phyloP scores from a whole-genome alignment of 2,888 invertebrate species.

The Acheta domesticus region DNA sequence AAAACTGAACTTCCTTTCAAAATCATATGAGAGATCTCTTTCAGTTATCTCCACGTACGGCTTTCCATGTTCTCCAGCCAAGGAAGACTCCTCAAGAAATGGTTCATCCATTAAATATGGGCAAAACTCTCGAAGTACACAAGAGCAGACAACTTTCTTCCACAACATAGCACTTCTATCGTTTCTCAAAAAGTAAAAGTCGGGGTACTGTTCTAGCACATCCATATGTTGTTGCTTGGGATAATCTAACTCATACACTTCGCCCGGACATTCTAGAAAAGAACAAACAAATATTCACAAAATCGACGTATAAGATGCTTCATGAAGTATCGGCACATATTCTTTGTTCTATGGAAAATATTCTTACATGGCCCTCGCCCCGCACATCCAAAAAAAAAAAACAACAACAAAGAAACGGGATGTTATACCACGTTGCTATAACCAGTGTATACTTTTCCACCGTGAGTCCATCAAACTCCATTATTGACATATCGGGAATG shows the following conservation, averaged over 20 bases:
- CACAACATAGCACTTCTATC: conserved; percentile 51
- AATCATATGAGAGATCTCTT: conserved; percentile 52
- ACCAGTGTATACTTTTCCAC: conserved; percentile 73
- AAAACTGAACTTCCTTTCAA: conserved; percentile 48
- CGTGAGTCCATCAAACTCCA: conserved; percentile 58
- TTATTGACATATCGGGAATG: conserved; percentile 60
- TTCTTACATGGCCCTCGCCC: conserved; percentile 60
- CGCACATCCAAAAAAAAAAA: conserved; percentile 69
- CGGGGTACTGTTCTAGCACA: conserved; percentile 78
- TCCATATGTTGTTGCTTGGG: conserved; percentile 72
- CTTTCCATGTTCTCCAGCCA: conserved; percentile 61
- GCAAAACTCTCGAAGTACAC: conserved; percentile 75
- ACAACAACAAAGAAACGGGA: too few relatives aligned
- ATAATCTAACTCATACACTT: conserved; percentile 79
- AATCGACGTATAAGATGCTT: too few relatives aligned
- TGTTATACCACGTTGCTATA: conserved; percentile 82
- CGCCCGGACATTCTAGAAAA: conserved; percentile 63
- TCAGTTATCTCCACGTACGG: conserved; percentile 72
- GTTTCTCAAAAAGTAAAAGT: conserved; percentile 70
- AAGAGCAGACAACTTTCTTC: conserved; percentile 52
- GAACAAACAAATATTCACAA: not conserved
- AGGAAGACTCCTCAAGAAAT: conserved; percentile 60
- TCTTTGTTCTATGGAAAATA: not conserved
- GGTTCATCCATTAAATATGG: conserved; percentile 58
- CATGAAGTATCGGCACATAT: too few relatives aligned